These are phyloP conservation scores for Formica aserva DNA, from an alignment of 2,888 invertebrate genomes.

Conservation along the genomic window DNA sequence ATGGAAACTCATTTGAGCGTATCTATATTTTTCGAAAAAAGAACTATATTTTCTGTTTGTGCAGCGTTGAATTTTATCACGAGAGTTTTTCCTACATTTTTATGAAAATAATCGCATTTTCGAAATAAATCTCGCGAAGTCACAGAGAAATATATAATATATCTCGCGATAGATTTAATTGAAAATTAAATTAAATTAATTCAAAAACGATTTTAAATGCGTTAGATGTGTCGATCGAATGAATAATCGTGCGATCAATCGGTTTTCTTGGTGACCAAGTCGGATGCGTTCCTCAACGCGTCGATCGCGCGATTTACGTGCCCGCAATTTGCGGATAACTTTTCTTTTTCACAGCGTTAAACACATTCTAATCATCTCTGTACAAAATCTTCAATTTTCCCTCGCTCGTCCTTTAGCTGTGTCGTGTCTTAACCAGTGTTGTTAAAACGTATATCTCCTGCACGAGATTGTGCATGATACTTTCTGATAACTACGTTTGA, in stretches of 20 bases:
- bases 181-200: not conserved
- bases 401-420: constrained; percentile 49
- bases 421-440: constrained; percentile 1
- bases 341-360: not conserved
- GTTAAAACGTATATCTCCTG: constrained; percentile 24
- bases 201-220: not conserved
- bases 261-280: constrained; percentile 19
- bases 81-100: not conserved
- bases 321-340: not conserved
- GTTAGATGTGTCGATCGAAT: not conserved
- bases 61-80: not conserved
- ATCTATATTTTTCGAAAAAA: not conserved
- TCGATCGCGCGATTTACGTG: not conserved
- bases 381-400: constrained; percentile 43
- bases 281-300: constrained; percentile 47
- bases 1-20: constrained; percentile 42
- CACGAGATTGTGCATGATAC: not conserved
- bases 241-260: not conserved
- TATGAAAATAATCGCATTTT: not conserved
- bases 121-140: not conserved
- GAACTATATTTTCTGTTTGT: not conserved
- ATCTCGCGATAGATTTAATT: not conserved
- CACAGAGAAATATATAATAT: not conserved
- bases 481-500: not conserved
- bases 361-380: constrained; percentile 4